phyloP scores from a whole-genome alignment of 2,888 invertebrate genomes.

The Coleophora deauratella region DNA sequence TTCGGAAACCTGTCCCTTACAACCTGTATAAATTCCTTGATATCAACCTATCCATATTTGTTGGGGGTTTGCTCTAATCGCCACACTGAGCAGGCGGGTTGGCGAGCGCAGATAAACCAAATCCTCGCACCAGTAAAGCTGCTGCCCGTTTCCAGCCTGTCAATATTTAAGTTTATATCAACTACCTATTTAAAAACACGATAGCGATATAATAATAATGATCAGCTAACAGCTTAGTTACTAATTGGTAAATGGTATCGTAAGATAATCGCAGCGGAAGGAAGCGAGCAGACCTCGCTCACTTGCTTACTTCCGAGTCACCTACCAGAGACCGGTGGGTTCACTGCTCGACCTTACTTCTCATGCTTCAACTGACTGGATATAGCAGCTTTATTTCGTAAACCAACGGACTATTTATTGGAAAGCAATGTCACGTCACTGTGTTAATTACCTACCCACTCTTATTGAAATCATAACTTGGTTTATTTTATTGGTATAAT shows the following conservation, averaged over 20 bases:
- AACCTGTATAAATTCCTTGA: too few relatives aligned
- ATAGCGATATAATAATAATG: too few relatives aligned
- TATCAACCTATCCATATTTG: too few relatives aligned
- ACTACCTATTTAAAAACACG: too few relatives aligned
- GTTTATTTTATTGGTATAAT: background rate
- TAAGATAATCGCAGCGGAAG: conserved; percentile 42
- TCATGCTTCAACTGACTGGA: conserved; percentile 20
- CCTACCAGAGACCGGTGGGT: conserved; percentile 32
- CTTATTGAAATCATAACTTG: background rate
- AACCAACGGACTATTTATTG: background rate
- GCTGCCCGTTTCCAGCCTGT: too few relatives aligned
- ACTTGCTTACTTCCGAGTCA: conserved; percentile 39
- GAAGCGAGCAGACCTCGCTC: conserved; percentile 51
- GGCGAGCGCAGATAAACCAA: too few relatives aligned
- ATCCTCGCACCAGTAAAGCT: too few relatives aligned
- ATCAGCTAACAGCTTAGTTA: background rate
- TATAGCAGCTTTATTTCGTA: conserved; percentile 4
- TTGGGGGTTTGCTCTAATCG: too few relatives aligned
- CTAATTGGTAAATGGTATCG: conserved; percentile 7
- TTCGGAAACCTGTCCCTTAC: too few relatives aligned
- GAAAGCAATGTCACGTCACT: conserved; percentile 8
- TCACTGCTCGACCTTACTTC: conserved; percentile 28
- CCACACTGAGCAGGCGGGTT: too few relatives aligned
- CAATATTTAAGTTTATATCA: too few relatives aligned
- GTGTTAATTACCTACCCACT: too few relatives aligned